phyloP scores from a whole-genome alignment of 2,797 vertebrate species.

The Phataginus tetradactyla region DNA sequence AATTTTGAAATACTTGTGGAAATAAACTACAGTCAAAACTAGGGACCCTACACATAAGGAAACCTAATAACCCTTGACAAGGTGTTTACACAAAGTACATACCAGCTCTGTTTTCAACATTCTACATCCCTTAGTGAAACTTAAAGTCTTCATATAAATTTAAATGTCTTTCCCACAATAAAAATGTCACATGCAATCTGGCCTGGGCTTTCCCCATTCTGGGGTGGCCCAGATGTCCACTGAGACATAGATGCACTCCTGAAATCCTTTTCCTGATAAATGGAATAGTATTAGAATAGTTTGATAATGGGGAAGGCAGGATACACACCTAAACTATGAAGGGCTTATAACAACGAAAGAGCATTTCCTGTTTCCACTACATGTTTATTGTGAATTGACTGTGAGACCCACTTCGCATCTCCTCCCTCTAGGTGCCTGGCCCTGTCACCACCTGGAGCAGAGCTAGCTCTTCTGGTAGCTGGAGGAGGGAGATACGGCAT shows the following conservation, averaged over 20 bases:
- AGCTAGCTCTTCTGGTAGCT: neutral
- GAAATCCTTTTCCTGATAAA: neutral
- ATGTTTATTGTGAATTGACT: neutral
- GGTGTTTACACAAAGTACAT: neutral
- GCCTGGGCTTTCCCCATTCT: neutral
- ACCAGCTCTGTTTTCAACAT: neutral
- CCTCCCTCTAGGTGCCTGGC: neutral
- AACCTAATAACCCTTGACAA: neutral
- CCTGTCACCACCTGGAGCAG: neutral
- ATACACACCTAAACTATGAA: neutral
- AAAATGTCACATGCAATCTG: neutral
- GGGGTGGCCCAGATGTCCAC: neutral
- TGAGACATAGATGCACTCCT: neutral
- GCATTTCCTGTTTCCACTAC: neutral
- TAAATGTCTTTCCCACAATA: neutral
- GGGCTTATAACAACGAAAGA: neutral
- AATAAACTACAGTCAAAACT: neutral
- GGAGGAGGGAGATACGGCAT: neutral
- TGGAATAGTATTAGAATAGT: neutral
- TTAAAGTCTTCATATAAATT: neutral
- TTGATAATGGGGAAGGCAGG: neutral
- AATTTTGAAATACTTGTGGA: slow-evolving; percentile 5
- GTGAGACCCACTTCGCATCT: neutral
- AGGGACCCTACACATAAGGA: neutral
- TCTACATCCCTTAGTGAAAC: neutral